Evolutionary conservation across 2,888 invertebrate species (phyloP).

Genomic region (Conchocele bisecta): DNA sequence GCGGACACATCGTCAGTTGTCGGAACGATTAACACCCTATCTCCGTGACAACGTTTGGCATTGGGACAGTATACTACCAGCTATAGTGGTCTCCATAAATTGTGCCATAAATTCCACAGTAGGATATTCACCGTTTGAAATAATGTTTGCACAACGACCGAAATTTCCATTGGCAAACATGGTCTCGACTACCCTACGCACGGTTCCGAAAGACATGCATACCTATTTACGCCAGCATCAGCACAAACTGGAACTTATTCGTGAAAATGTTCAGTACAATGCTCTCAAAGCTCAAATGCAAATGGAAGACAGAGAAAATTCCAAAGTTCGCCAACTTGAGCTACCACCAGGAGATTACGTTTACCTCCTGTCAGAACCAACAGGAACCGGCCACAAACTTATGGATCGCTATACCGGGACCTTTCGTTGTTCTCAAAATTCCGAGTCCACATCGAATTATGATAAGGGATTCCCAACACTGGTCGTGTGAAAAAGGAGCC

Average conservation of each 20-base stretch:
- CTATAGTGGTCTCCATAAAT: slow-evolving; percentile 36
- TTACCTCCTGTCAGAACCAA: slow-evolving; percentile 1
- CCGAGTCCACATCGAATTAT: slow-evolving; percentile 16
- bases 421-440: slow-evolving; percentile 28
- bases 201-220: background rate
- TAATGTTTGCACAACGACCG: background rate
- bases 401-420: slow-evolving; percentile 10
- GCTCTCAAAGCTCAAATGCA: background rate
- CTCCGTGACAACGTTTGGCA: slow-evolving; percentile 4
- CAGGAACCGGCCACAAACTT: slow-evolving; percentile 19
- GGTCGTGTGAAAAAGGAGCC: background rate
- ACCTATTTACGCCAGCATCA: slow-evolving; percentile 1
- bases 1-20: slow-evolving; percentile 32
- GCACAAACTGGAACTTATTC: background rate
- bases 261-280: background rate
- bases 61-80: slow-evolving; percentile 39
- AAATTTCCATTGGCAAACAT: slow-evolving; percentile 12
- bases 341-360: slow-evolving; percentile 22
- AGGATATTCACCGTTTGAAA: background rate
- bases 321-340: background rate
- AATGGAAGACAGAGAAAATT: slow-evolving; percentile 1
- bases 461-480: slow-evolving; percentile 18
- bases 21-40: slow-evolving; percentile 38
- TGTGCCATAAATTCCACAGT: slow-evolving; percentile 9
- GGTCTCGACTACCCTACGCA: background rate